A percentile compares a stretch with the other conserved stretches of the same genome.
Conservation (phyloP, 2,888 invertebrate genomes). For the Pandemis heparana region DNA sequence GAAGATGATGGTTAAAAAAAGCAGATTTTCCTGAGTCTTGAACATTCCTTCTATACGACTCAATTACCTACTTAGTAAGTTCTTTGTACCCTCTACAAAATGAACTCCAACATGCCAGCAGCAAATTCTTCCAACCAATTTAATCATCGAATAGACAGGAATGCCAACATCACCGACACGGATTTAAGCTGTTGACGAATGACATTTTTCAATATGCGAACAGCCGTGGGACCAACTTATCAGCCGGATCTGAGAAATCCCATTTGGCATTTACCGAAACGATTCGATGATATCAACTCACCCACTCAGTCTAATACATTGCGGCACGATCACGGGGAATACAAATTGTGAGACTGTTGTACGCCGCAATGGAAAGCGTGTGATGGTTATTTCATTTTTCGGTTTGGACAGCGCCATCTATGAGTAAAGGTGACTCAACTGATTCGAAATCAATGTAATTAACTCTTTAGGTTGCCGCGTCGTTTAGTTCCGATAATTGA, state of each 20-base stretch:
- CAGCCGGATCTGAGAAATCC: conserved; percentile 42
- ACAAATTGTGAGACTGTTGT: not conserved
- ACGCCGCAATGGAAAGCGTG: not conserved
- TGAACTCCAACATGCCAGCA: not conserved
- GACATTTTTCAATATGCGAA: conserved; percentile 44
- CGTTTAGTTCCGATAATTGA: conserved; percentile 19
- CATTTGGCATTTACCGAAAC: conserved; percentile 40
- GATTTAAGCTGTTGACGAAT: conserved; percentile 39
- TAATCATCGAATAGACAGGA: conserved; percentile 36
- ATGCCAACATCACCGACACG: conserved; percentile 28
- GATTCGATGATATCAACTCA: conserved; percentile 4
- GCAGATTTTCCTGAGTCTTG: too few relatives aligned
- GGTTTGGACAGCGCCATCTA: not conserved
- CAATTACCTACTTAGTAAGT: too few relatives aligned
- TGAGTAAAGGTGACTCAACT: not conserved
- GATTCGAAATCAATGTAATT: conserved; percentile 1
- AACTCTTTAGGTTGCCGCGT: conserved; percentile 4
- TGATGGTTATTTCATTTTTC: not conserved
- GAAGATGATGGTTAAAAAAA: too few relatives aligned
- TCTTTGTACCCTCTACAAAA: too few relatives aligned
- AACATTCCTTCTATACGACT: too few relatives aligned
- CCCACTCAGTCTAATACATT: conserved; percentile 15
- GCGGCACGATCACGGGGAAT: not conserved
- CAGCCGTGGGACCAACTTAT: conserved; percentile 46
- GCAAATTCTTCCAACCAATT: conserved; percentile 24